These are phyloP conservation scores for Pseudoatta argentina DNA, from an alignment of 1,140 invertebrate genomes.

Conservation along the genomic window DNA sequence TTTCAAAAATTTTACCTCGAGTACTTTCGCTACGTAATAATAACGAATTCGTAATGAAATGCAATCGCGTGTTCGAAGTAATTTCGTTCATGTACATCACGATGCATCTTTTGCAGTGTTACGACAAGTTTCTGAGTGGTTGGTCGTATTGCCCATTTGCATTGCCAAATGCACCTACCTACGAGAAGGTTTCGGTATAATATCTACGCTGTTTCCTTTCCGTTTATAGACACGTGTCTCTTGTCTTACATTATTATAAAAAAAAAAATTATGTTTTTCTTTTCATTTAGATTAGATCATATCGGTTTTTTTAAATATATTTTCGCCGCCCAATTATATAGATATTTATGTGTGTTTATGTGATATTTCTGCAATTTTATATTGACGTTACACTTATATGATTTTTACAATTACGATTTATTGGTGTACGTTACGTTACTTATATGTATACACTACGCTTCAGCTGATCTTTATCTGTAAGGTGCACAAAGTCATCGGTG, in stretches of 20 bases:
- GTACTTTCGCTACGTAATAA: neutral
- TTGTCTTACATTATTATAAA: conserved; percentile 27
- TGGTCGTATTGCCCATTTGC: conserved; percentile 50
- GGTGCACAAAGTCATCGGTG: conserved; percentile 14
- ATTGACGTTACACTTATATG: neutral
- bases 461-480: neutral
- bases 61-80: neutral
- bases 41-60: neutral
- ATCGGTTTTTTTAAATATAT: neutral
- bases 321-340: neutral
- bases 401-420: neutral
- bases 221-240: conserved; percentile 1
- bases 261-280: neutral
- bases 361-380: neutral
- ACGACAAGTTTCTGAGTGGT: conserved; percentile 50
- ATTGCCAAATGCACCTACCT: conserved; percentile 23
- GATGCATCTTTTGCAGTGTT: conserved; percentile 55
- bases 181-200: conserved; percentile 31
- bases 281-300: conserved; percentile 5
- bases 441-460: neutral
- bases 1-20: neutral
- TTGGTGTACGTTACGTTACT: neutral
- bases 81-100: conserved; percentile 17
- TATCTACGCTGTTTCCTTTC: conserved; percentile 23
- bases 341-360: neutral